Percentiles rank a stretch among this genome's conserved stretches.
phyloP scores from a whole-genome alignment of 2,113 vertebrate species.

The Petrocephalus microphthalmus region DNA sequence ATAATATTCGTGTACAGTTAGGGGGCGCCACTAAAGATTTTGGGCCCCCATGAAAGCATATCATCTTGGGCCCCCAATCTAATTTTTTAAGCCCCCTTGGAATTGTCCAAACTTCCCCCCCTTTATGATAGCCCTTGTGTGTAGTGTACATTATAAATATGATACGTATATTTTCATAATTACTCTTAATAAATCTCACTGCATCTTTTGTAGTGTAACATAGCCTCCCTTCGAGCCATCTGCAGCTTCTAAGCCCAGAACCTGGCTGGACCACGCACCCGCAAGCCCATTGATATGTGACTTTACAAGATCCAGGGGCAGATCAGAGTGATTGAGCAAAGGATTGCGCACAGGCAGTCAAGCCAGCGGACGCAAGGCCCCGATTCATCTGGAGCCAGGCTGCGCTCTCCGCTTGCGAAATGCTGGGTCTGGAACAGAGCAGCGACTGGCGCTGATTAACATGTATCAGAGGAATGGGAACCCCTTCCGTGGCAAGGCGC shows the following conservation, averaged over 20 bases:
- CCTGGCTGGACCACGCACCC: constrained; percentile 12
- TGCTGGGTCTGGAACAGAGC: constrained; percentile 28
- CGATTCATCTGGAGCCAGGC: constrained; percentile 56
- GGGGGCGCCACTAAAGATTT: neutral
- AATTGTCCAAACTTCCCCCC: neutral
- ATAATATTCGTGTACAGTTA: neutral
- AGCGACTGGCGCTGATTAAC: constrained; percentile 65
- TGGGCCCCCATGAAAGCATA: neutral
- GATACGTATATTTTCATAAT: neutral
- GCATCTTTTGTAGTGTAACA: neutral
- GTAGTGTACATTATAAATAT: neutral
- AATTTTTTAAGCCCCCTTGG: neutral
- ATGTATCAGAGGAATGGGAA: constrained; percentile 31
- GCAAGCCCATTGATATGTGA: constrained; percentile 29
- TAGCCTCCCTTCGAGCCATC: neutral
- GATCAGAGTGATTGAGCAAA: constrained; percentile 40
- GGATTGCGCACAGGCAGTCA: constrained; percentile 21
- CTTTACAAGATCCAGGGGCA: constrained; percentile 19
- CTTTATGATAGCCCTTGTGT: neutral
- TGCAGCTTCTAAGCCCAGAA: neutral
- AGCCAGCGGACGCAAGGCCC: constrained; percentile 31
- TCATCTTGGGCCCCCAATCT: neutral
- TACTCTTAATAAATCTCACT: neutral
- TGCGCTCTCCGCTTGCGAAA: constrained; percentile 51
- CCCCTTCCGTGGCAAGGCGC: constrained; percentile 28